These are phyloP conservation scores for Listrodromus nycthemerus DNA, from an alignment of 2,888 invertebrate species.

Conservation along the genomic window DNA sequence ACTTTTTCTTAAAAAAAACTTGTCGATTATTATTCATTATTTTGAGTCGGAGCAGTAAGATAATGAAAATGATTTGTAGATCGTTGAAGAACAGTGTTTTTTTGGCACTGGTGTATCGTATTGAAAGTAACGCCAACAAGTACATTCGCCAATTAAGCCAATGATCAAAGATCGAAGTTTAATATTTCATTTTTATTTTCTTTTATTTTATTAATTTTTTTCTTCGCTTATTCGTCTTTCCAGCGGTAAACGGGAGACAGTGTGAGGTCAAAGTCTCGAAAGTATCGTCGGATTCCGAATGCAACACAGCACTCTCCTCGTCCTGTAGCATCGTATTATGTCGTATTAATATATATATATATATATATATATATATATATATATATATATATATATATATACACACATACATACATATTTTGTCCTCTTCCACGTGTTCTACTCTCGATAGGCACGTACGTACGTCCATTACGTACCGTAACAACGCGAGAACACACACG, in stretches of 20 bases:
- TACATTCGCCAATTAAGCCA: constrained; percentile 41
- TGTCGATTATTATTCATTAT: no score
- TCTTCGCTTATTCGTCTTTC: neutral
- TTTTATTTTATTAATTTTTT: neutral
- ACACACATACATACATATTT: constrained; percentile 22
- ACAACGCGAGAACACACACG: constrained; percentile 2
- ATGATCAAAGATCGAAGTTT: constrained; percentile 33
- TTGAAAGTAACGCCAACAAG: constrained; percentile 14
- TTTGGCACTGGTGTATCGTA: neutral
- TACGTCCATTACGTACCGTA: constrained; percentile 16
- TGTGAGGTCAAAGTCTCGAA: constrained; percentile 49
- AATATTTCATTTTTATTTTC: constrained; percentile 15
- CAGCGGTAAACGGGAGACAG: constrained; percentile 37
- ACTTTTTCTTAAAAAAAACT: no score
- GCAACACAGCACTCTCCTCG: neutral
- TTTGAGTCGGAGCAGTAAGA: neutral
- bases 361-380: neutral
- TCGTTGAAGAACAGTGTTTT: neutral
- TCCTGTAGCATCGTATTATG: neutral
- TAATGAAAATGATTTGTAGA: neutral
- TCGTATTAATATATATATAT: constrained; percentile 7
- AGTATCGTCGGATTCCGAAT: constrained; percentile 34
- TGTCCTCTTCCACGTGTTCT: constrained; percentile 10
- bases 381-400: constrained; percentile 20
- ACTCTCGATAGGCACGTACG: constrained; percentile 37